Evolutionary conservation across 2,888 invertebrate genomes (phyloP).

Genomic region (Oligia latruncula): DNA sequence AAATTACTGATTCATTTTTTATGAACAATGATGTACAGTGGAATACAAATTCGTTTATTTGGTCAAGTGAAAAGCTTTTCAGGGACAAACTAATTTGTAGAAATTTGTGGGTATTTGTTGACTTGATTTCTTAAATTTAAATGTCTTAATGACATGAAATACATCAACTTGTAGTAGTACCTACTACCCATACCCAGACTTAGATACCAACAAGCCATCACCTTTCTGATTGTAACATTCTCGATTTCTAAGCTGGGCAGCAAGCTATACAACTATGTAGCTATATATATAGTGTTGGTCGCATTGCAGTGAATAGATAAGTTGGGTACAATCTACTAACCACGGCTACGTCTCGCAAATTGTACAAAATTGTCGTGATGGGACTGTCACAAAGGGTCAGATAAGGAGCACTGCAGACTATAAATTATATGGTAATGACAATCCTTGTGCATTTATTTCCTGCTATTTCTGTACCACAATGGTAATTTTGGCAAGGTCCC

Average conservation of each 20-base stretch:
- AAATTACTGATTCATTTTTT: conserved; percentile 17
- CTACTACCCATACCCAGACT: no score
- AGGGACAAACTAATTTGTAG: background rate
- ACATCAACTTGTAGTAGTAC: background rate
- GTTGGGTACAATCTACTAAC: conserved; percentile 10
- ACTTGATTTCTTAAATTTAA: background rate
- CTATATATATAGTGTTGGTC: background rate
- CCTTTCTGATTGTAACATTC: background rate
- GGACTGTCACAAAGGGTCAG: conserved; percentile 3
- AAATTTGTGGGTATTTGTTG: background rate
- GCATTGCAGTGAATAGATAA: conserved; percentile 26
- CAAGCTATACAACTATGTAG: background rate
- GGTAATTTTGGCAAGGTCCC: background rate
- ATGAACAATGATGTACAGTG: background rate
- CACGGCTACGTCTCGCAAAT: conserved; percentile 4
- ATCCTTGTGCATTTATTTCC: background rate
- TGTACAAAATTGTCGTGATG: conserved; percentile 17
- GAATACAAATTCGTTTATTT: conserved; percentile 7
- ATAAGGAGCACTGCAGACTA: conserved; percentile 2
- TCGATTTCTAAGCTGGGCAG: background rate
- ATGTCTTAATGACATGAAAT: background rate
- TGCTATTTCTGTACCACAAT: background rate
- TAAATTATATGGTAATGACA: conserved; percentile 3
- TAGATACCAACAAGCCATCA: background rate
- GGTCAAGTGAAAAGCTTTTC: background rate